Evolutionary conservation across 2,113 vertebrate genomes (phyloP), one percentile per base, ranked within the genome.

Genomic region (Sinocyclocheilus anshuiensis): DNA sequence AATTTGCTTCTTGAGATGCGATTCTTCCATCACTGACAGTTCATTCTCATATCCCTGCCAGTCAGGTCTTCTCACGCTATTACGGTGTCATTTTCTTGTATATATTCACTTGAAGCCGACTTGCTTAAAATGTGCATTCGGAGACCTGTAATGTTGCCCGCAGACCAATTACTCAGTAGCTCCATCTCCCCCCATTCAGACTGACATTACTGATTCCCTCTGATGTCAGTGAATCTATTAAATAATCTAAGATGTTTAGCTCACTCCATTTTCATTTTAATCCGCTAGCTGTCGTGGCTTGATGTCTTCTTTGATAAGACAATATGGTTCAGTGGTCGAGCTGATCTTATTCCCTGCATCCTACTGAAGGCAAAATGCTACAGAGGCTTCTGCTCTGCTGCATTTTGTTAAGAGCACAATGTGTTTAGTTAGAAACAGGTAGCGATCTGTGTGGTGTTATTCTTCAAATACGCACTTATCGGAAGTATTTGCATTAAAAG

Each of bases 241-340:
- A 81, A 48, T 77, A 77, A 77, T 77, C 76, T 55, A 77, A 55
- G 76, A 65, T 81, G 39, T 65, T 81, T 45, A 81, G 79, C 79
- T 81, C 36, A 48, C 22, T 67, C 79, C 29, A 22, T 39, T 81
- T 81, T 81, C 16, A 63, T 50, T 81, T 67, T 12, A 48, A 29
- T 67, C 16, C 16, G 24, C 39, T 81, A 2, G 24, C 79, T 67
- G 24, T 67, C 79, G 29, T 18, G 61, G 79, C 16, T 81, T 67
- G 59, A 81, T 65, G 79, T 81, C 24, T 63, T 29, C 79, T 67
- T 81, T 81, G 39, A 81, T 81, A 65, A 67, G 59, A 81, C 59
- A 20, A 39, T 67, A 29, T 67, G 79, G 57, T 50, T 81, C 15
- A 65, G 7, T 45, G n/a, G 22, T 42, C 8, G 57, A 63, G 18